Percentiles rank a stretch among this genome's conserved stretches.
Evolutionary conservation across 2,888 invertebrate genomes (phyloP).

Genomic region (Drosophila testacea): DNA sequence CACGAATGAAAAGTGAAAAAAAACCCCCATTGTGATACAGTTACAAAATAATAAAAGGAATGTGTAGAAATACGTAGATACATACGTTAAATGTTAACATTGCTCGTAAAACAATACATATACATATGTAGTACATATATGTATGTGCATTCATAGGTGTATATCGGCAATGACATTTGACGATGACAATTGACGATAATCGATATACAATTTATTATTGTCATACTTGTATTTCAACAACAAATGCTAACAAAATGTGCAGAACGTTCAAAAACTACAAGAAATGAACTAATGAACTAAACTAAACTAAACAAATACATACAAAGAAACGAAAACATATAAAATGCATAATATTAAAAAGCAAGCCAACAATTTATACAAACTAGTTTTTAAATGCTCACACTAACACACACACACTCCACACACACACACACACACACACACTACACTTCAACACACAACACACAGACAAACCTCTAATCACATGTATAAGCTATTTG

Average conservation of each 20-base stretch:
- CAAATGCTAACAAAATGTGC: conserved; percentile 6
- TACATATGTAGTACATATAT: conserved; percentile 19
- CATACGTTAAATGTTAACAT: conserved; percentile 58
- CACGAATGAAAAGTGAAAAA: conserved; percentile 32
- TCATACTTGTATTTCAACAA: conserved; percentile 49
- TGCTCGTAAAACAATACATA: conserved; percentile 37
- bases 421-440: conserved; percentile 9
- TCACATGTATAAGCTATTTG: conserved; percentile 53
- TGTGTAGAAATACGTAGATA: conserved; percentile 58
- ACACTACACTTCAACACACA: conserved; percentile 30
- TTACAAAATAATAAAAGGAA: conserved; percentile 55
- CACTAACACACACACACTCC: conserved; percentile 30
- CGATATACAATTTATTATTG: conserved; percentile 38
- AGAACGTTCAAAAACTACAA: conserved; percentile 21
- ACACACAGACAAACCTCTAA: conserved; percentile 39
- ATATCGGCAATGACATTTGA: conserved; percentile 55
- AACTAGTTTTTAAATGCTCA: conserved; percentile 67
- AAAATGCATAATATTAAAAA: conserved; percentile 61
- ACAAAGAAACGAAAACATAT: conserved; percentile 8
- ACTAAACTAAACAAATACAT: conserved; percentile 13
- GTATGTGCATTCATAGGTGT: conserved; percentile 9
- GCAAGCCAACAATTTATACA: conserved; percentile 81
- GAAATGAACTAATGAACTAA: conserved; percentile 16
- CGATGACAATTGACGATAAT: conserved; percentile 50
- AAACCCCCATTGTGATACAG: conserved; percentile 56